Evolutionary conservation across 2,113 vertebrate species (phyloP), one percentile per base, ranked within the genome.

Genomic region (Terrapene triunguis): DNA sequence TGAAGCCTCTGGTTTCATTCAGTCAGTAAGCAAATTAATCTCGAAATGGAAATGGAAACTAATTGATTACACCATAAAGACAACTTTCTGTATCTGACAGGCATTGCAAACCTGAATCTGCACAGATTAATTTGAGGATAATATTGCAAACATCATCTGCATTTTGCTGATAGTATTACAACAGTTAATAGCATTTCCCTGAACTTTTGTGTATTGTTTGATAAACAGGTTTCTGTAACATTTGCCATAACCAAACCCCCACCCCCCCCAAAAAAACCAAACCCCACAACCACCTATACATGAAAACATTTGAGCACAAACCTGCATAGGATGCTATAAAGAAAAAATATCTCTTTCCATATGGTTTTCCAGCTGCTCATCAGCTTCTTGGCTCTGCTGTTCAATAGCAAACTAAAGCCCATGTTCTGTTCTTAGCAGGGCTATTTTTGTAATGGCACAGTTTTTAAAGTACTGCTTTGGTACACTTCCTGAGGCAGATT

Each of bases 31-130:
- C 59, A 92, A 81, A 57, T n/a, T 17, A 92, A 65, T 57, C 82
- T 81, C 38, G 89, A 25, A 82, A 96, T 96, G n/a, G 97, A 97
- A 97, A 93, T 97, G 65, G 94, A 97, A 98, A 97, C 86, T 96
- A 88, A 80, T 97, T 96, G 94, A 82, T 93, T 83, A 90, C 80
- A 92, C 57, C 69, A 51, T 89, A 92, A 90, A 95, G 95, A 95
- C 95, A 95, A 88, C 2, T 21, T 90, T 92, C 84, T 65, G 47
- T 81, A 42, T 93, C 93, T 98, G 96, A 87, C 94, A 97, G 94
- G 78, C 32, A 81, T 78, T n/a, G 59, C 0, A 1, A 93, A 80
- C 89, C 90, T 96, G 92, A 97, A 96, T 89, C 93, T 50, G 84
- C 91, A 83, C 69, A 55, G 48, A 27, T 91, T 86, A 92, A 85